Evolutionary conservation across 2,113 vertebrate species (phyloP).

Genomic region (Xenopus laevis): DNA sequence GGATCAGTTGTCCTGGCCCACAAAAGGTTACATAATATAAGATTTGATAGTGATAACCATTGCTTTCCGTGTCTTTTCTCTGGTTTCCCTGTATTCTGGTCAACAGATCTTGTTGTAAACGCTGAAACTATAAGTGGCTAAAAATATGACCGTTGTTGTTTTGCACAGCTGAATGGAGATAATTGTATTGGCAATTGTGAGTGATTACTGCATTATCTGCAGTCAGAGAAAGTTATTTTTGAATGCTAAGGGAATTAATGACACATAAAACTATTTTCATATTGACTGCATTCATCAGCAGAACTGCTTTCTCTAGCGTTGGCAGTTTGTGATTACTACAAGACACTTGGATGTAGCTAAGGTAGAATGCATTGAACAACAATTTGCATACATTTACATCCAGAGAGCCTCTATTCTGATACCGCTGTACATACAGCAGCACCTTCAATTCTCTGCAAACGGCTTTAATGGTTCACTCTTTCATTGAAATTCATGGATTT

Average conservation of each 20-base stretch:
- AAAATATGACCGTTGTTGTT: constrained; percentile 54
- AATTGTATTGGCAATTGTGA: constrained; percentile 80
- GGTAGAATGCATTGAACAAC: constrained; percentile 48
- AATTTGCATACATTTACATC: constrained; percentile 66
- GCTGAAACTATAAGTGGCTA: constrained; percentile 48
- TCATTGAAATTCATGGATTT: background rate
- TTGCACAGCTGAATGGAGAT: constrained; percentile 87
- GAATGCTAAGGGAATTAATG: constrained; percentile 80
- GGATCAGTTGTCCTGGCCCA: no score
- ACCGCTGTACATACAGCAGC: background rate
- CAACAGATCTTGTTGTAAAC: constrained; percentile 44
- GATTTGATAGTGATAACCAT: no score
- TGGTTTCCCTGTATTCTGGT: background rate
- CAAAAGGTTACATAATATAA: no score
- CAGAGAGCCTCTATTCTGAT: constrained; percentile 27
- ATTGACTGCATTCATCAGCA: constrained; percentile 74
- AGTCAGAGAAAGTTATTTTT: constrained; percentile 77
- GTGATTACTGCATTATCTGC: constrained; percentile 92
- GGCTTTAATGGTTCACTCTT: background rate
- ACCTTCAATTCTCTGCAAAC: background rate
- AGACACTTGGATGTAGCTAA: constrained; percentile 62
- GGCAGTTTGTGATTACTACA: constrained; percentile 72
- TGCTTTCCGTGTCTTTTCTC: no score
- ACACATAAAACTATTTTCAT: constrained; percentile 77
- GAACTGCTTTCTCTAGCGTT: constrained; percentile 67